phyloP scores from a whole-genome alignment of 2,888 invertebrate genomes.

The Amphipoea oculea region DNA sequence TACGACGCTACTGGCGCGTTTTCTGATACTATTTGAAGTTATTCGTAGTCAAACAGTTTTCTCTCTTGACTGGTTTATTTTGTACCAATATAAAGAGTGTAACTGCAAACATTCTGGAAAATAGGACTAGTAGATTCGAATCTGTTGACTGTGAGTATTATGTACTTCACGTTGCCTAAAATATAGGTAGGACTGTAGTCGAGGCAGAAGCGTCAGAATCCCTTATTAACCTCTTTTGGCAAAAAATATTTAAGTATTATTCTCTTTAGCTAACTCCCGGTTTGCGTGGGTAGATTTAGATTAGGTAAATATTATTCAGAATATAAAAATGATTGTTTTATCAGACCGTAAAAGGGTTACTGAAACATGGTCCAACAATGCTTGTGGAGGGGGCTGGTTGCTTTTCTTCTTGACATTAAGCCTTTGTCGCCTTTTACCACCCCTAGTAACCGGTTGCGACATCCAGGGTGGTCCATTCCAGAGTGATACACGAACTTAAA shows the following conservation, averaged over 20 bases:
- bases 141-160: background rate
- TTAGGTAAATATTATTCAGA: background rate
- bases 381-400: too few relatives aligned
- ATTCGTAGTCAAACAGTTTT: conserved; percentile 36
- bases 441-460: background rate
- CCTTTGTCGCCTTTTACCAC: background rate
- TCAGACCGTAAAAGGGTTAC: background rate
- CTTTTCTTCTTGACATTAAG: background rate
- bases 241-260: conserved; percentile 19
- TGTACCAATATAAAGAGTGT: conserved; percentile 5
- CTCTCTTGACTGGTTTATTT: conserved; percentile 24
- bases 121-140: background rate
- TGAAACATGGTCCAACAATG: background rate
- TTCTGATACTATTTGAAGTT: conserved; percentile 27
- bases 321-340: conserved; percentile 16
- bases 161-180: background rate
- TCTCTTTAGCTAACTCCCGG: conserved; percentile 11
- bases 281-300: conserved; percentile 16
- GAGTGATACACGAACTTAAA: background rate
- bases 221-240: background rate
- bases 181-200: conserved; percentile 2
- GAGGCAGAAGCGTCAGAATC: conserved; percentile 7
- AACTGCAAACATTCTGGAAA: conserved; percentile 1
- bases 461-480: background rate
- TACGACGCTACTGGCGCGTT: conserved; percentile 17